Percentiles rank a stretch among this genome's conserved stretches.
phyloP scores from a whole-genome alignment of 2,888 invertebrate genomes.

The Micoletzkya japonica region DNA sequence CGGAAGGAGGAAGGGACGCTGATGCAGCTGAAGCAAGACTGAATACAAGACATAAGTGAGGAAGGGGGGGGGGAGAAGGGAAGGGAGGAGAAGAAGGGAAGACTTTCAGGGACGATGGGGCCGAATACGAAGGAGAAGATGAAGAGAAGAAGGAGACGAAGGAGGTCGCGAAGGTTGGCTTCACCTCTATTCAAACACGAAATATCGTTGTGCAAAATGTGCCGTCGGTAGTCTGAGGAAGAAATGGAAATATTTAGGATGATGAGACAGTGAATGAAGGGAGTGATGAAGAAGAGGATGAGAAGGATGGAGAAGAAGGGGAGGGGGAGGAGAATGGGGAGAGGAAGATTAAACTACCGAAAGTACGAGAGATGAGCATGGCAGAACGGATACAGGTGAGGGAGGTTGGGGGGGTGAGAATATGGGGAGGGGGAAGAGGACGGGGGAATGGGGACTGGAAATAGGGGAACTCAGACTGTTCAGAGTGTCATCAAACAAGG shows the following conservation, averaged over 20 bases:
- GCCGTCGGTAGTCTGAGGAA: no score
- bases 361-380: no score
- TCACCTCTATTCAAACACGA: no score
- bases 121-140: conserved; percentile 61
- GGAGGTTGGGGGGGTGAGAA: no score
- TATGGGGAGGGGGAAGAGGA: no score
- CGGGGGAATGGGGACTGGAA: no score
- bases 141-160: conserved; percentile 61
- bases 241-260: conserved; percentile 21
- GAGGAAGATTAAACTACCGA: conserved; percentile 13
- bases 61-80: neutral
- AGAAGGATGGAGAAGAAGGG: conserved; percentile 72
- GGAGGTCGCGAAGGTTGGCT: neutral
- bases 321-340: neutral
- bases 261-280: conserved; percentile 34
- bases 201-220: no score
- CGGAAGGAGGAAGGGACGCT: conserved; percentile 54
- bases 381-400: conserved; percentile 16
- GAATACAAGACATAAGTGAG: conserved; percentile 47
- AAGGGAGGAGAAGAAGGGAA: neutral
- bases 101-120: conserved; percentile 48
- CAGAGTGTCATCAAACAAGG: conserved; percentile 12
- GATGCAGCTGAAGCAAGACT: conserved; percentile 58
- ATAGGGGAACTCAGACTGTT: no score
- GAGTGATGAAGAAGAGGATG: conserved; percentile 71